Conservation (phyloP, 2,113 vertebrate genomes). For the Aptenodytes patagonicus region DNA sequence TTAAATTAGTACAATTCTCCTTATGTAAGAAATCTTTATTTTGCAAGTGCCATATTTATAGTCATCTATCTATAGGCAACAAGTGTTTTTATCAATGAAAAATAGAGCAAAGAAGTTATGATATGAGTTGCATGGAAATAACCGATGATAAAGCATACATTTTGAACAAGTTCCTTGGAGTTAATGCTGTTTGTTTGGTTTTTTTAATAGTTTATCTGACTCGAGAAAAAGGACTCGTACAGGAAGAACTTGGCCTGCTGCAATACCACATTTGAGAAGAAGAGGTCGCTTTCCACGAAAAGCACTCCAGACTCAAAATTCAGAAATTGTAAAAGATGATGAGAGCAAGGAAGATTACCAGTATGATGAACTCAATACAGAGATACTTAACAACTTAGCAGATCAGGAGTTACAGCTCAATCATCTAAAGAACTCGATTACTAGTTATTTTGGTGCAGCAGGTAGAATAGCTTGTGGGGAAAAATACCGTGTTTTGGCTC, state of each 20-base stretch:
- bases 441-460: constrained; percentile 96
- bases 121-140: background rate
- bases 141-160: background rate
- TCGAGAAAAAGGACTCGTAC: constrained; percentile 87
- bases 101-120: background rate
- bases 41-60: background rate
- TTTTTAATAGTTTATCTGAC: constrained; percentile 75
- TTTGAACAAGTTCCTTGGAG: background rate
- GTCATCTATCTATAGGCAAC: background rate
- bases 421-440: constrained; percentile 96
- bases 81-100: background rate
- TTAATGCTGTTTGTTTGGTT: background rate
- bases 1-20: background rate
- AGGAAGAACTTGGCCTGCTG: constrained; percentile 83
- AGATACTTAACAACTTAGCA: constrained; percentile 91
- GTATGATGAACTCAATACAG: constrained; percentile 86
- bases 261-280: constrained; percentile 85
- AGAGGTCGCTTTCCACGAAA: constrained; percentile 90
- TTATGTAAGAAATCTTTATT: background rate
- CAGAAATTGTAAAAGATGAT: constrained; percentile 83
- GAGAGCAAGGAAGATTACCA: constrained; percentile 82
- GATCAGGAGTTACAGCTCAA: constrained; percentile 92
- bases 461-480: constrained; percentile 97
- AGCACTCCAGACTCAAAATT: constrained; percentile 87
- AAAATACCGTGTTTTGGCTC: constrained; percentile 93